A percentile compares a stretch with the other conserved stretches of the same genome.
Conservation (phyloP, 1,140 invertebrate genomes). For the Papilio polytes region DNA sequence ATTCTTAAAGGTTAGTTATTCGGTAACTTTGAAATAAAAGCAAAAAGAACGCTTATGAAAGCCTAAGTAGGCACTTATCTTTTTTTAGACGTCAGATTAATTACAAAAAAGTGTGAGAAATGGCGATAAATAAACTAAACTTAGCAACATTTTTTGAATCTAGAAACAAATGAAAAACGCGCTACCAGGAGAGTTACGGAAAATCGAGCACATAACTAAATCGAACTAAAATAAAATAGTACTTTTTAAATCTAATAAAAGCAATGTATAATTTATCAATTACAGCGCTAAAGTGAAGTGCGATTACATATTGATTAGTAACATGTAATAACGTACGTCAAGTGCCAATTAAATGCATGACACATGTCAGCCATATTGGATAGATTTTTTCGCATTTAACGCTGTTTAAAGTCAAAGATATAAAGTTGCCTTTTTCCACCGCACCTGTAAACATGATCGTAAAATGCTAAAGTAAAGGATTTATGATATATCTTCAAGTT, state of each 20-base stretch:
- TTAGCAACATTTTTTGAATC: not conserved
- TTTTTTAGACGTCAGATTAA: not conserved
- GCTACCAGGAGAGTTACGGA: no score
- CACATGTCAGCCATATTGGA: slow-evolving; percentile 15
- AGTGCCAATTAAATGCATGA: slow-evolving; percentile 23
- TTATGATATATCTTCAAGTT: slow-evolving; percentile 49
- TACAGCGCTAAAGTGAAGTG: not conserved
- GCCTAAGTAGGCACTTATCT: not conserved
- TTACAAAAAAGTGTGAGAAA: not conserved
- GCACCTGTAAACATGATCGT: slow-evolving; percentile 45
- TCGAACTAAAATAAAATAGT: no score
- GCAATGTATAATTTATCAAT: not conserved
- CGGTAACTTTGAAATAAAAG: not conserved
- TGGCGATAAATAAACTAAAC: not conserved
- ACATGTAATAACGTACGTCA: not conserved
- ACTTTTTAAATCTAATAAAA: not conserved
- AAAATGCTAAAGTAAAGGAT: slow-evolving; percentile 50
- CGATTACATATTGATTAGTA: not conserved
- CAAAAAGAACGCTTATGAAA: not conserved
- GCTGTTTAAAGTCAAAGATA: slow-evolving; percentile 10
- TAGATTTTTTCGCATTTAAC: not conserved
- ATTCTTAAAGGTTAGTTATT: not conserved
- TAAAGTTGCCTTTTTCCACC: slow-evolving; percentile 28
- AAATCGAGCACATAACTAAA: no score
- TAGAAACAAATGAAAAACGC: no score